Conservation (phyloP, 37 sponge, comb jelly and placozoan species). For the Aplysina aerophoba region DNA sequence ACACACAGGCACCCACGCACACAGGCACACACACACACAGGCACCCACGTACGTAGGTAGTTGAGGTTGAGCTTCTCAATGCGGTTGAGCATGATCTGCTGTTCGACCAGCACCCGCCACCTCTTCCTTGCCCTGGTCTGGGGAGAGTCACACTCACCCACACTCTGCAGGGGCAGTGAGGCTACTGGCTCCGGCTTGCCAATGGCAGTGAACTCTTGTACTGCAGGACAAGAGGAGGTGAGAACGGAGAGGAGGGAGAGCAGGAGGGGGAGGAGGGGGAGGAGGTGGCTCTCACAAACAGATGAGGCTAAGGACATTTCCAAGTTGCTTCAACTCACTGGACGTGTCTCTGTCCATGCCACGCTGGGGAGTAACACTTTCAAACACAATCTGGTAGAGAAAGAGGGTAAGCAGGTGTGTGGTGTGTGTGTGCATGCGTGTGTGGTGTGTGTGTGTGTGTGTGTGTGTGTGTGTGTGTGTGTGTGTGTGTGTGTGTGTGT, state of each 20-base stretch:
- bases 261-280: background rate
- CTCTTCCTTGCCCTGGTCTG: constrained; percentile 32
- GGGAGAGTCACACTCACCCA: background rate
- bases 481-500: background rate
- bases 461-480: background rate
- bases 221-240: constrained; percentile 2
- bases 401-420: background rate
- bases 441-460: background rate
- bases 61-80: constrained; percentile 63
- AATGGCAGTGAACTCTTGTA: background rate
- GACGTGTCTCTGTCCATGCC: constrained; percentile 30
- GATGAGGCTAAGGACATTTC: too few species aligned
- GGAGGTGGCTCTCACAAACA: background rate
- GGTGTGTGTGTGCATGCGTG: background rate
- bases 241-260: background rate
- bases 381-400: constrained; percentile 44
- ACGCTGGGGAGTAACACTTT: constrained; percentile 50
- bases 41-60: constrained; percentile 39
- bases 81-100: constrained; percentile 68
- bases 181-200: background rate
- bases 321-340: constrained; percentile 28
- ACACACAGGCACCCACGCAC: background rate
- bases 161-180: background rate
- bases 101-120: constrained; percentile 77
- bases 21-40: background rate